Conservation (phyloP, 2,888 invertebrate species). For the Idaea aversata region DNA sequence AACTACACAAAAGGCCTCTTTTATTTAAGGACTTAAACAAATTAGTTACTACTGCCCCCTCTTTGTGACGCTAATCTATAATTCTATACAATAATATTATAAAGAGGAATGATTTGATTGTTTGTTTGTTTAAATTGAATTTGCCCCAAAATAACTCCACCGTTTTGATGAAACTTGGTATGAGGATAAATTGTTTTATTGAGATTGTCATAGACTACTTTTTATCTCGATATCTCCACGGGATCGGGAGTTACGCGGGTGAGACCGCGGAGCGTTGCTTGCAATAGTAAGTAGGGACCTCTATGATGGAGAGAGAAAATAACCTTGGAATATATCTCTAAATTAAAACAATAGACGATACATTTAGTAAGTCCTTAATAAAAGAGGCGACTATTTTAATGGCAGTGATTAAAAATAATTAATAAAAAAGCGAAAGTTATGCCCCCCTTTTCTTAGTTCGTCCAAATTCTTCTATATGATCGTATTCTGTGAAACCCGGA, state of each 20-base stretch:
- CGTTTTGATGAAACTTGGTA: too few relatives aligned
- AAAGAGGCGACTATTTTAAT: slow-evolving; percentile 74
- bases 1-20: slow-evolving; percentile 66
- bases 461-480: slow-evolving; percentile 82
- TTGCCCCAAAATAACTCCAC: too few relatives aligned
- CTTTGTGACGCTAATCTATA: background rate
- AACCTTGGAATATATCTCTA: background rate
- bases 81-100: background rate
- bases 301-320: too few relatives aligned
- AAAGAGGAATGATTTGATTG: background rate
- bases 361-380: slow-evolving; percentile 26
- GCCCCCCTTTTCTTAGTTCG: slow-evolving; percentile 77
- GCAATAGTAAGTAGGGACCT: background rate
- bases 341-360: background rate
- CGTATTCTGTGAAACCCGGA: slow-evolving; percentile 79
- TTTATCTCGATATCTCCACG: background rate
- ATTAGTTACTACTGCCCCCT: background rate
- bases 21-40: slow-evolving; percentile 12
- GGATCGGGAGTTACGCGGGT: too few relatives aligned
- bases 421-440: slow-evolving; percentile 38
- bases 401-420: slow-evolving; percentile 58
- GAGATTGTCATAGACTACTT: background rate
- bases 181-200: background rate
- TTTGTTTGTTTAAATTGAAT: background rate
- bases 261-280: too few relatives aligned